Percentiles rank a stretch among this genome's conserved stretches.
These are phyloP conservation scores for Thunnus thynnus DNA, from an alignment of 2,113 vertebrate genomes.

Conservation along the genomic window DNA sequence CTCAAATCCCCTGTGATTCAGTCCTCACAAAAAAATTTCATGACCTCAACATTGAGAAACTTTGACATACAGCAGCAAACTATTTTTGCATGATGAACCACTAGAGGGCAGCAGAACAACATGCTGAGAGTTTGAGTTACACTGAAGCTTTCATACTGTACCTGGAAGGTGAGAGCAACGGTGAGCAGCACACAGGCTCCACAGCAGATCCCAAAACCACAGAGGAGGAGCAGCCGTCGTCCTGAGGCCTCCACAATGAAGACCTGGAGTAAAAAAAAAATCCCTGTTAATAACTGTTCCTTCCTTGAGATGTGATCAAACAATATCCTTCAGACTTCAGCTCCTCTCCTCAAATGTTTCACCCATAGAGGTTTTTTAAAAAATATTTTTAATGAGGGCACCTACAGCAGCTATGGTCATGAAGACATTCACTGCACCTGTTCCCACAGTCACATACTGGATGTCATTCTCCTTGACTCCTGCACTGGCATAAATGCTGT, in stretches of 20 bases:
- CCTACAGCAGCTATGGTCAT: slow-evolving; percentile 90
- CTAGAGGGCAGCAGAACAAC: slow-evolving; percentile 55
- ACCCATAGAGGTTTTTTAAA: background rate
- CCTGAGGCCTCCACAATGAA: slow-evolving; percentile 92
- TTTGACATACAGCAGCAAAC: background rate
- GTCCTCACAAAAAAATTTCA: background rate
- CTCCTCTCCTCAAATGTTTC: background rate
- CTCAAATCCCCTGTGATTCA: background rate
- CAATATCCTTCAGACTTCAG: background rate
- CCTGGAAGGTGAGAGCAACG: slow-evolving; percentile 89
- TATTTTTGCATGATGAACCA: background rate
- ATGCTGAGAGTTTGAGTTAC: background rate
- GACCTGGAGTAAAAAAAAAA: slow-evolving; percentile 79
- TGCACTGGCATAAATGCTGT: slow-evolving; percentile 89
- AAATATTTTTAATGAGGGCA: slow-evolving; percentile 11
- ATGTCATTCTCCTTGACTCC: slow-evolving; percentile 83
- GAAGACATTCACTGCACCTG: slow-evolving; percentile 91
- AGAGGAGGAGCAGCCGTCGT: slow-evolving; percentile 88
- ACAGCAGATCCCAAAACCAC: slow-evolving; percentile 90
- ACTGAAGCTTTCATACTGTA: slow-evolving; percentile 45
- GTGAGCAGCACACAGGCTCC: slow-evolving; percentile 87
- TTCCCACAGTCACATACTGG: slow-evolving; percentile 93
- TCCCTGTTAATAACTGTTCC: background rate
- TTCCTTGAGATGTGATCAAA: slow-evolving; percentile 5
- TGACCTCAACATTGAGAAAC: background rate